Evolutionary conservation across 2,797 vertebrate genomes (phyloP), one percentile per base, ranked within the genome.

Genomic region (Australoheros facetus): DNA sequence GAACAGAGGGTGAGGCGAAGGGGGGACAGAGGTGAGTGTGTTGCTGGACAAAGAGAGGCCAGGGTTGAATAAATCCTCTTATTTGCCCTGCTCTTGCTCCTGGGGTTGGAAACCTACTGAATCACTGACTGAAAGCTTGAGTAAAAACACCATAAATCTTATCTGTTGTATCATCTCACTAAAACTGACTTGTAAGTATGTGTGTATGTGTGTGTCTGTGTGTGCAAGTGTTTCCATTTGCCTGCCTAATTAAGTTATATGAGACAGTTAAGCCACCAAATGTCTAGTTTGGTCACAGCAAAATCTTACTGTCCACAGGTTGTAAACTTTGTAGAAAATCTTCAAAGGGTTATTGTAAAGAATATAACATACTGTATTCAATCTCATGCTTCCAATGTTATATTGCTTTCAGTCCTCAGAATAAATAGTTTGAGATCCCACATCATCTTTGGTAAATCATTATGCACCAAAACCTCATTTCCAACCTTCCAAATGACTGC

Each of bases 11-110:
- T 83, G 76, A 82, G 75, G 78, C 56, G 71, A 16, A 76, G 55
- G 71, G 78, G 71, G 73, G 77, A 73, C 84, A 86, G 86, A 89
- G 82, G 92, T 85, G 89, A 90, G 85, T 80, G 79, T 89, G 79
- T 79, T 54, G 56, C 72, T 21, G 87, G 86, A 94, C 90, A 92
- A 94, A 91, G 81, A 86, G 78, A 54, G 78, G 71, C 59, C 34
- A 3, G 69, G 66, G 79, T 83, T 76, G n/a, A 89, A 76, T 87
- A 93, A 94, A 95, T 95, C 93, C 88, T 85, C 80, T 91, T 92
- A 94, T 89, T 91, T 83, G 66, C 69, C 71, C 53, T 73, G 58
- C 57, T 73, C 77, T 73, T 73, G 85, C 82, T 91, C 88, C 85
- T 73, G 75, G 80, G 87, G 85, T 85, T 91, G 88, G 77, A 85